Evolutionary conservation across 2,113 vertebrate genomes (phyloP), one percentile per base, ranked within the genome.

Genomic region (Haliaeetus leucogaster): DNA sequence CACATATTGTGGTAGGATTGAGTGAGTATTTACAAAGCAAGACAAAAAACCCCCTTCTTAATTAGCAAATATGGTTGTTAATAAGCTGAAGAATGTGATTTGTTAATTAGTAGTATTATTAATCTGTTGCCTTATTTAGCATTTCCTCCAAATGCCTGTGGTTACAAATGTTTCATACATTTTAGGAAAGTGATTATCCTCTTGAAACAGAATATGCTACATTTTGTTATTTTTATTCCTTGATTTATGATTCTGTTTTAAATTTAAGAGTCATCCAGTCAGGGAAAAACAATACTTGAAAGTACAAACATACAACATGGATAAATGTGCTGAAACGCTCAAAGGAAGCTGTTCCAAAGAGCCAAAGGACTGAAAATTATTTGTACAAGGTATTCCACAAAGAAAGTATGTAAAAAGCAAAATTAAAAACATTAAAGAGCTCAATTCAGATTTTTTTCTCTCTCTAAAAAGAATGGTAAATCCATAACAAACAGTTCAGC

Each of bases 181-280:
- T 95, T 93, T 32, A 82, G 25, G 71, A 74, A 95, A 92, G 40
- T 38, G 48, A 86, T 91, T 87, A 76, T 78, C 17, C 47, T 91
- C 80, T 71, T 89, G 61, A 92, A 95, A 73, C 7, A 74, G 11
- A 96, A 53, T 65, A 74, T 36, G 23, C 30, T 83, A 29, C 16
- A 38, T 43, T 65, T 87, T 25, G 40, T 11, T 82, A 79, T 68
- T 91, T 97, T 95, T 87, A 78, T 79, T 93, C 36, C 38, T 22
- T 84, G 61, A 93, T 86, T 93, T 82, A 84, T 52, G 43, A 85
- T 68, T 82, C 89, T 84, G 62, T 93, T 96, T 96, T 91, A 78
- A 86, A 93, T 88, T 79, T 89, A 61, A 62, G 42, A 90, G 86
- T 90, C 63, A 92, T 52, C 36, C 30, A 89, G 77, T 77, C 1